These are phyloP conservation scores for Orthosia incerta DNA, from an alignment of 2,888 invertebrate species.

Conservation along the genomic window DNA sequence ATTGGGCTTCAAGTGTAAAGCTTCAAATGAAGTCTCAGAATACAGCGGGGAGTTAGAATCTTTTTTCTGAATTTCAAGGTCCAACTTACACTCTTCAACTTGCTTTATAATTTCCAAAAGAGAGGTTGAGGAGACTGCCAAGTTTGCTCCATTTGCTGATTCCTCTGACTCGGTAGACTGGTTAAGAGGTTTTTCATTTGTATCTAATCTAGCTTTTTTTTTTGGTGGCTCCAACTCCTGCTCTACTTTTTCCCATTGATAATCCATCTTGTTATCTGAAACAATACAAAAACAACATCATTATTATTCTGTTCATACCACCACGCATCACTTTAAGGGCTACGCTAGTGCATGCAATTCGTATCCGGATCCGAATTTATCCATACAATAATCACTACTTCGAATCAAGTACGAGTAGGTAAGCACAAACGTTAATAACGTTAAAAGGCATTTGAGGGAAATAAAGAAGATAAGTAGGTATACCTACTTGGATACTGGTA, in stretches of 20 bases:
- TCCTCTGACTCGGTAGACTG: slow-evolving; percentile 82
- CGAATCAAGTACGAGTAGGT: too few species aligned
- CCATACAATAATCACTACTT: too few species aligned
- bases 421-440: too few species aligned
- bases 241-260: slow-evolving; percentile 88
- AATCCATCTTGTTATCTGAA: slow-evolving; percentile 80
- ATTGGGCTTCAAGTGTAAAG: slow-evolving; percentile 96
- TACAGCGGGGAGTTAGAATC: slow-evolving; percentile 98
- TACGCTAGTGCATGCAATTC: too few species aligned
- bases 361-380: too few species aligned
- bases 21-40: slow-evolving; percentile 97
- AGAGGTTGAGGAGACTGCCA: slow-evolving; percentile 94
- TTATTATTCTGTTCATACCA: background rate
- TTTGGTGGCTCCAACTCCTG: slow-evolving; percentile 89
- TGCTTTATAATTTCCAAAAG: slow-evolving; percentile 97
- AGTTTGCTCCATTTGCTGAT: slow-evolving; percentile 82
- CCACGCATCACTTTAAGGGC: too few species aligned
- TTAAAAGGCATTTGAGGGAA: too few species aligned
- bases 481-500: too few species aligned
- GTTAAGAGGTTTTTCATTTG: slow-evolving; percentile 76
- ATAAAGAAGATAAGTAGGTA: too few species aligned
- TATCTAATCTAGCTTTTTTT: slow-evolving; percentile 85
- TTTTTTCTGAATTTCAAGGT: slow-evolving; percentile 97
- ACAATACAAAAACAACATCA: slow-evolving; percentile 5
- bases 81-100: slow-evolving; percentile 96